Evolutionary conservation across 1,140 invertebrate genomes (phyloP).

Genomic region (Scaptomyza montana): DNA sequence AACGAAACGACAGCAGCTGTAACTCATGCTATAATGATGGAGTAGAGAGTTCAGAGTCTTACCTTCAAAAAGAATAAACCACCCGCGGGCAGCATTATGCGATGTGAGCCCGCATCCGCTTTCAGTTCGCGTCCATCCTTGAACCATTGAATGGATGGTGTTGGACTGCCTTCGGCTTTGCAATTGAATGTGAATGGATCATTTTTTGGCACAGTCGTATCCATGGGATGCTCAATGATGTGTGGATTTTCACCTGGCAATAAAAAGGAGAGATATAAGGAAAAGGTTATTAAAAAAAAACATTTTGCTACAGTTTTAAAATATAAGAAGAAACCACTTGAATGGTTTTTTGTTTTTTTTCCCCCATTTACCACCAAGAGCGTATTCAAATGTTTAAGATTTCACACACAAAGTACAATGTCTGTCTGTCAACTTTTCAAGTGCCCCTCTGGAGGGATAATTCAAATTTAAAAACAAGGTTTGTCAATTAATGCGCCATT

Average conservation of each 20-base stretch:
- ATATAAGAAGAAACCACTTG: too few relatives aligned
- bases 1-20: conserved; percentile 46
- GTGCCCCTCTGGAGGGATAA: conserved; percentile 35
- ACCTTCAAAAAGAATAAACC: conserved; percentile 91
- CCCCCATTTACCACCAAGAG: conserved; percentile 11
- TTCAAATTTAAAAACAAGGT: conserved; percentile 56
- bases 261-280: conserved; percentile 11
- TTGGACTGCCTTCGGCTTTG: conserved; percentile 87
- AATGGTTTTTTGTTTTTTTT: too few relatives aligned
- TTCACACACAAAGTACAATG: too few relatives aligned
- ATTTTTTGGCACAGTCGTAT: conserved; percentile 89
- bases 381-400: conserved; percentile 40
- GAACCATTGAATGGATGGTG: conserved; percentile 87
- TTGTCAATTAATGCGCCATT: conserved; percentile 77
- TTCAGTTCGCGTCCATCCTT: conserved; percentile 86
- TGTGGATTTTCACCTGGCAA: conserved; percentile 87
- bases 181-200: conserved; percentile 88
- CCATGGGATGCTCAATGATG: conserved; percentile 90
- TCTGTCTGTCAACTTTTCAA: conserved; percentile 6
- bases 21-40: conserved; percentile 58
- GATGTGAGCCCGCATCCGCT: conserved; percentile 85
- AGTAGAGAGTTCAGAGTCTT: conserved; percentile 50
- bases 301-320: neutral
- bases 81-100: conserved; percentile 87
- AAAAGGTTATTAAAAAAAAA: conserved; percentile 22